A percentile compares a stretch with the other conserved stretches of the same genome.
Conservation (phyloP, 2,797 vertebrate species). For the Melanotaenia pygmaea region DNA sequence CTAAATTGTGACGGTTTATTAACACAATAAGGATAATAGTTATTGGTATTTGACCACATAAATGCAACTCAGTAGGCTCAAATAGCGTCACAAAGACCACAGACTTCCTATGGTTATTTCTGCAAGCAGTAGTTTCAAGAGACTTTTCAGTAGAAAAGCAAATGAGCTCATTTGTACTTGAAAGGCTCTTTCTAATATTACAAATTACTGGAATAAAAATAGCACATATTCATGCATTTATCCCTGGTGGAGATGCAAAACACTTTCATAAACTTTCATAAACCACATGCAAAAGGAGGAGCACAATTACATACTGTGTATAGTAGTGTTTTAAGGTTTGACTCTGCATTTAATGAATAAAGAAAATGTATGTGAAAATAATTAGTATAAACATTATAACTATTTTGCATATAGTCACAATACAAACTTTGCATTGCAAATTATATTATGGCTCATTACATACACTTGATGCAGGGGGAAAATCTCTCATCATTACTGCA, state of each 20-base stretch:
- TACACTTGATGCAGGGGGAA: background rate
- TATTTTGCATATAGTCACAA: background rate
- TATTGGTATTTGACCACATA: slow-evolving; percentile 65
- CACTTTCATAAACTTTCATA: slow-evolving; percentile 35
- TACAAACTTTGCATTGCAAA: slow-evolving; percentile 23
- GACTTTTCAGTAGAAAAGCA: slow-evolving; percentile 51
- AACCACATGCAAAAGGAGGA: slow-evolving; percentile 27
- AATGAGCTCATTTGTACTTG: slow-evolving; percentile 71
- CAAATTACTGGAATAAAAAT: slow-evolving; percentile 65
- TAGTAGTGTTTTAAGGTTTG: slow-evolving; percentile 23
- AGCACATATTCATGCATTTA: slow-evolving; percentile 54
- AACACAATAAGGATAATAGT: slow-evolving; percentile 65
- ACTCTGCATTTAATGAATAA: slow-evolving; percentile 41
- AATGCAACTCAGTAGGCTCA: slow-evolving; percentile 52
- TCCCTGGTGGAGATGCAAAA: slow-evolving; percentile 36
- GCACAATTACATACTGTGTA: background rate
- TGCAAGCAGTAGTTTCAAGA: slow-evolving; percentile 38
- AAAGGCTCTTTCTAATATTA: slow-evolving; percentile 60
- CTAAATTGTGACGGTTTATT: slow-evolving; percentile 68
- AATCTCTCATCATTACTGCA: background rate
- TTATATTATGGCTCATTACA: background rate
- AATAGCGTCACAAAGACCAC: slow-evolving; percentile 25
- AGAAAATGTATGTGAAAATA: slow-evolving; percentile 41
- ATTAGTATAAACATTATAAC: slow-evolving; percentile 28
- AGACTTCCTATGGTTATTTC: slow-evolving; percentile 31